Evolutionary conservation across 1,140 invertebrate species (phyloP).

Genomic region (Coptotermes formosanus): DNA sequence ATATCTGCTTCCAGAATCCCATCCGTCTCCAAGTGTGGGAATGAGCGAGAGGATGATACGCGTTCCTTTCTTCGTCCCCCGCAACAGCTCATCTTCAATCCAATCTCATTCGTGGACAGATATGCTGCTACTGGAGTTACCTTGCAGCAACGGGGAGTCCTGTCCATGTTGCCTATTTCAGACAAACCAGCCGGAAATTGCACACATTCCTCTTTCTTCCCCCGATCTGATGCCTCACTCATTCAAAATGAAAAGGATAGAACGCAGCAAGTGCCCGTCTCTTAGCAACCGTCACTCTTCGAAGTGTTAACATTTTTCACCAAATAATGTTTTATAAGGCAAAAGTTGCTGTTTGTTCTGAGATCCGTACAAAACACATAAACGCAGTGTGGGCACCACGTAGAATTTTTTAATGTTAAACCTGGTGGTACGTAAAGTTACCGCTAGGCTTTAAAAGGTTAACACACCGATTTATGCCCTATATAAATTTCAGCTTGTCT

Average conservation of each 20-base stretch:
- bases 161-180: neutral
- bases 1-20: neutral
- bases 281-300: neutral
- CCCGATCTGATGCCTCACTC: neutral
- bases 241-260: neutral
- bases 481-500: too few relatives aligned
- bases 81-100: neutral
- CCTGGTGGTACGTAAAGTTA: too few relatives aligned
- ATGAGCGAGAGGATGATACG: too few relatives aligned
- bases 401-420: too few relatives aligned
- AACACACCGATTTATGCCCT: too few relatives aligned
- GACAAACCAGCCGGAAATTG: slow-evolving; percentile 10
- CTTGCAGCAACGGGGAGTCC: neutral
- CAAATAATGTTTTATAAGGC: too few relatives aligned
- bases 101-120: neutral
- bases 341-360: too few relatives aligned
- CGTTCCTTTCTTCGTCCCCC: too few relatives aligned
- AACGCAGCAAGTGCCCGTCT: neutral
- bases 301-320: neutral
- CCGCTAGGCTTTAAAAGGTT: too few relatives aligned
- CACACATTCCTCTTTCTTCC: slow-evolving; percentile 6
- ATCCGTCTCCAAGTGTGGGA: neutral
- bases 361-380: too few relatives aligned
- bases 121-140: neutral
- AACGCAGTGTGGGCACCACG: too few relatives aligned